Evolutionary conservation across 2,888 invertebrate species (phyloP).

Genomic region (Bursaphelenchus okinawaensis): DNA sequence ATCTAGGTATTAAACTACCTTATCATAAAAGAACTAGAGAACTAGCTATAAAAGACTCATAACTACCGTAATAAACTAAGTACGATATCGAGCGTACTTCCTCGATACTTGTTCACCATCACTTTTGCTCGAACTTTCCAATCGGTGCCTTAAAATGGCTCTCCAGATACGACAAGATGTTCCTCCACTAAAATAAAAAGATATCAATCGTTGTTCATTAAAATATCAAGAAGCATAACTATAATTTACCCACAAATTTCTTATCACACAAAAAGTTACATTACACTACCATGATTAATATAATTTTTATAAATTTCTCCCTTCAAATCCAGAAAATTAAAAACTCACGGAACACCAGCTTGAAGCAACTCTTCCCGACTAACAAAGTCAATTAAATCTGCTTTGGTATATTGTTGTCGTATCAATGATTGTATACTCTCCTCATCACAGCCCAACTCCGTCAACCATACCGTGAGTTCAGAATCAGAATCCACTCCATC

Average conservation of each 20-base stretch:
- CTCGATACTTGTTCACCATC: neutral
- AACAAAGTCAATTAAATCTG: constrained; percentile 74
- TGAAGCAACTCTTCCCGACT: constrained; percentile 76
- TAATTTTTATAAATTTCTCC: neutral
- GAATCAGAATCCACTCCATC: constrained; percentile 24
- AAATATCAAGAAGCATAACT: neutral
- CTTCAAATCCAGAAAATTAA: neutral
- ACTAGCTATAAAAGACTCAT: no score
- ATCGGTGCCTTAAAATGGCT: constrained; percentile 32
- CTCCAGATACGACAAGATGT: constrained; percentile 54
- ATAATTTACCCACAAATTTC: neutral
- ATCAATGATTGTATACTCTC: constrained; percentile 23
- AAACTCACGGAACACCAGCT: constrained; percentile 70
- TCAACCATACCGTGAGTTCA: constrained; percentile 30
- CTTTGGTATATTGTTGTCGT: constrained; percentile 72
- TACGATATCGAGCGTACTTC: neutral
- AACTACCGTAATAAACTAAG: no score
- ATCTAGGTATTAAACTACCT: no score
- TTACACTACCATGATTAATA: neutral
- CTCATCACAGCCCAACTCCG: constrained; percentile 31
- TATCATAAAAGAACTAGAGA: no score
- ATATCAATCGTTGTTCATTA: no score
- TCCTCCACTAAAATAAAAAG: constrained; percentile 48
- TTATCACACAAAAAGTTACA: no score
- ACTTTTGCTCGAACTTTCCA: constrained; percentile 13